phyloP scores from a whole-genome alignment of 92 coral and sea anemone species.

The Palythoa grandiflora region DNA sequence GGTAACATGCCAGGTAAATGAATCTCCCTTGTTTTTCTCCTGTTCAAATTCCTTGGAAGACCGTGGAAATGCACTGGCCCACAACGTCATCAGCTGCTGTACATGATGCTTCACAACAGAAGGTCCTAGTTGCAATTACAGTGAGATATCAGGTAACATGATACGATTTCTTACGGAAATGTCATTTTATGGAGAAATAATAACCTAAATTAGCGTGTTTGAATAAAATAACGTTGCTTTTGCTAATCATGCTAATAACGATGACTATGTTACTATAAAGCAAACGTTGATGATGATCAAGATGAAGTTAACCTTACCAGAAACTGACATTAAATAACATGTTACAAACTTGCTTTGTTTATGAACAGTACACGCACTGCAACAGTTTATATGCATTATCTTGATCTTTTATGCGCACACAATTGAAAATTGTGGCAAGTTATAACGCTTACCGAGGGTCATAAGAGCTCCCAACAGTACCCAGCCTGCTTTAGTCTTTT shows the following conservation, averaged over 20 bases:
- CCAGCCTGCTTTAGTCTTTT: constrained; percentile 98
- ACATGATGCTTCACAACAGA: constrained; percentile 91
- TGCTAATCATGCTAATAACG: too few relatives aligned
- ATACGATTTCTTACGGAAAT: neutral
- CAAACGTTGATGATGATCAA: too few relatives aligned
- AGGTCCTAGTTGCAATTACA: constrained; percentile 70
- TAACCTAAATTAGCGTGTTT: too few relatives aligned
- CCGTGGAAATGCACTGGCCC: constrained; percentile 94
- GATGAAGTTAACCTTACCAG: too few relatives aligned
- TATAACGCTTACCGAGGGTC: constrained; percentile 82
- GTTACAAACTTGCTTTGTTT: neutral
- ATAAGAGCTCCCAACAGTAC: constrained; percentile 90
- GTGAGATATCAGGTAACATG: neutral
- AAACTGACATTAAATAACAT: too few relatives aligned
- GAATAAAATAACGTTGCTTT: too few relatives aligned
- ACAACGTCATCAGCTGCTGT: constrained; percentile 89
- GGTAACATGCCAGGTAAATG: constrained; percentile 98
- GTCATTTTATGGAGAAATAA: too few relatives aligned
- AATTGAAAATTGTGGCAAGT: too few relatives aligned
- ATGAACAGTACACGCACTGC: neutral
- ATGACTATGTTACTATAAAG: too few relatives aligned
- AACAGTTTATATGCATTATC: neutral
- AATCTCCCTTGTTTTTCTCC: constrained; percentile 94
- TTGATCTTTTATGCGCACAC: too few relatives aligned
- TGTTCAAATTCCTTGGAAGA: constrained; percentile 92